Evolutionary conservation across 2,888 invertebrate genomes (phyloP), one percentile per base, ranked within the genome.

Genomic region (Meiosimyza decipiens): DNA sequence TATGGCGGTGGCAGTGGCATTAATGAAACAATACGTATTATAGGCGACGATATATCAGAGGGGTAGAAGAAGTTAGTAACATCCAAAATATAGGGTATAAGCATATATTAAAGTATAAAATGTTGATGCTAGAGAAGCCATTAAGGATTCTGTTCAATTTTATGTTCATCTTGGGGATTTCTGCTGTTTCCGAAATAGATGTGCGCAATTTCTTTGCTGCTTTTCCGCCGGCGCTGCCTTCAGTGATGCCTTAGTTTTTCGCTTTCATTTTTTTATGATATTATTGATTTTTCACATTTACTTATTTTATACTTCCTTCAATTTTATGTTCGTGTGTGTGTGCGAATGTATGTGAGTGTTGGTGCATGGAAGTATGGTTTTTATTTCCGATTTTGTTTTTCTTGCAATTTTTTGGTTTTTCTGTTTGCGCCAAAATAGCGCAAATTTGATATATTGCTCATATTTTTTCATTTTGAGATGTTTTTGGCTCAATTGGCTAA

Each of bases 111-210:
- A 40, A 63, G 63, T 63, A 47, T 40, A 60, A 69, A 55, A 49
- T 60, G 69, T 69, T 69, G 57, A 49, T 69, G 57, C 60, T 16
- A 60, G 51, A n/a, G 60, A 22, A 69, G 59, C 69, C 69, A 69
- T 69, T 69, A 69, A 57, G 50, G 28, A 51, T 59, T 69, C 59
- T 59, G 69, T 69, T 49, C n/a, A 59, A 69, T 69, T 69, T 57
- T 51, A 69, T 69, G 69, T 59, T 59, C 69, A 47, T 63, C 63
- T 67, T 33, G 66, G 55, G 66, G 66, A 67, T 67, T 67, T 55
- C 40, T 7, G 60, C 49, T 63, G 63, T 63, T 63, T 40, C 49
- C 63, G 47, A 63, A 47, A 63, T 63, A 49, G 63, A 63, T 63
- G 63, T 63, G 63, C 47, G 49, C 47, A 63, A 63, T 63, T 63